Evolutionary conservation across 2,113 vertebrate genomes (phyloP).

Genomic region (Forbesichthys agassizii): DNA sequence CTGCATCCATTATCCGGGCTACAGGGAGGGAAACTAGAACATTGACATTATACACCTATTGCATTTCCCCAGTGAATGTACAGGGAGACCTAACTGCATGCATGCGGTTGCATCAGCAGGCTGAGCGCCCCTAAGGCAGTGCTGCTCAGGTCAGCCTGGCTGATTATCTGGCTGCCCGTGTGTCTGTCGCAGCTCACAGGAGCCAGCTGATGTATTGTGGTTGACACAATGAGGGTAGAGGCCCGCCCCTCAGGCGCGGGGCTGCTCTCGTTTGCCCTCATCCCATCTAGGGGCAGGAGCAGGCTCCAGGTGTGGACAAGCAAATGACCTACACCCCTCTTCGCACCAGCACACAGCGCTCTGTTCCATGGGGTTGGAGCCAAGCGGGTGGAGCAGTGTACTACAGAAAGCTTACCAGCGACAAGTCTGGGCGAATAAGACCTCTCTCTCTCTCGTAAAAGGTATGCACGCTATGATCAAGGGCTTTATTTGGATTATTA

Average conservation of each 20-base stretch:
- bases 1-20: too few relatives aligned
- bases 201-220: slow-evolving; percentile 32
- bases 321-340: background rate
- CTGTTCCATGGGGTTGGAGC: too few relatives aligned
- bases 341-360: background rate
- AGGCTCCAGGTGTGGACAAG: slow-evolving; percentile 36
- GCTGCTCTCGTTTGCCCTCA: slow-evolving; percentile 36
- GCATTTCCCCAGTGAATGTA: background rate
- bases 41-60: too few relatives aligned
- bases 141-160: slow-evolving; percentile 22
- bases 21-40: too few relatives aligned
- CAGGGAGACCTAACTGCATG: background rate
- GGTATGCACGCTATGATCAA: too few relatives aligned
- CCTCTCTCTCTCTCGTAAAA: too few relatives aligned
- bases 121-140: slow-evolving; percentile 6
- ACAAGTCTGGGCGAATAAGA: too few relatives aligned
- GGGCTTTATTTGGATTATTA: too few relatives aligned
- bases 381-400: too few relatives aligned
- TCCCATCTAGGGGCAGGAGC: slow-evolving; percentile 17
- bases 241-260: slow-evolving; percentile 37
- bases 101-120: slow-evolving; percentile 10
- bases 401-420: too few relatives aligned
- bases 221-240: slow-evolving; percentile 38
- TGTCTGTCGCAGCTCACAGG: slow-evolving; percentile 33
- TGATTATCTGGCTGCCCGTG: slow-evolving; percentile 36